Base-by-base conservation (phyloP, 2,113 vertebrate genomes). In the Myotis brandtii region DNA sequence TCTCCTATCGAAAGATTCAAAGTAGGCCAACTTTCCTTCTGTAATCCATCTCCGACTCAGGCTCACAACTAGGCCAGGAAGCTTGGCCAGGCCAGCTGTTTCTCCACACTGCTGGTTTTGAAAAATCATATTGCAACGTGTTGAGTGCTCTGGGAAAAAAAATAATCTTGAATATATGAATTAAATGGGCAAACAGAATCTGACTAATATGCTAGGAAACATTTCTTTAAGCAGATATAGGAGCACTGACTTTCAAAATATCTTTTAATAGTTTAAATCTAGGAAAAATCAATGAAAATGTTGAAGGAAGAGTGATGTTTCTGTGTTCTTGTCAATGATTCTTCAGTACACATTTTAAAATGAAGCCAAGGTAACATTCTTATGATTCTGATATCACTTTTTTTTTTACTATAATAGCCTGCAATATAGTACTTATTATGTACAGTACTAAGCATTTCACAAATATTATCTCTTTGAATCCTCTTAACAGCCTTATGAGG, bases 11-110 rank as follows among this genome's bases (percentile, higher is more conserved):
- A 37, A 81, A 89, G 27, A 87, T 54, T 91, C 73, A 93, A 97
- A 97, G 46, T 91, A 97, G 91, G 85, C 92, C 94, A 97, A 84
- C 50, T 91, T 95, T 86, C 72, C 66, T 92, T 83, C n/a, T 54
- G 25, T 70, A 94, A 95, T 89, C 64, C 3, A 46, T 96, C 91
- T 86, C 73, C 79, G 30, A 93, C 5, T 80, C 50, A n/a, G 18
- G 43, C 43, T 93, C 20, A 93, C 77, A 92, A 72, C 25, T 34
- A 86, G 86, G 62, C 37, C 88, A 91, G 30, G 30, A 83, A 96
- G 34, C 4, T 48, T 56, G 25, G 64, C 30, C 69, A 91, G 50
- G 25, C 32, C 73, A 97, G 62, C 88, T 95, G 6, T 83, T 96
- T 77, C 48, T 83, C 21, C 17, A 43, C 11, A 69, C 46, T 91